Evolutionary conservation across 2,888 invertebrate genomes (phyloP), one percentile per base, ranked within the genome.

Genomic region (Ferrisia virgata): DNA sequence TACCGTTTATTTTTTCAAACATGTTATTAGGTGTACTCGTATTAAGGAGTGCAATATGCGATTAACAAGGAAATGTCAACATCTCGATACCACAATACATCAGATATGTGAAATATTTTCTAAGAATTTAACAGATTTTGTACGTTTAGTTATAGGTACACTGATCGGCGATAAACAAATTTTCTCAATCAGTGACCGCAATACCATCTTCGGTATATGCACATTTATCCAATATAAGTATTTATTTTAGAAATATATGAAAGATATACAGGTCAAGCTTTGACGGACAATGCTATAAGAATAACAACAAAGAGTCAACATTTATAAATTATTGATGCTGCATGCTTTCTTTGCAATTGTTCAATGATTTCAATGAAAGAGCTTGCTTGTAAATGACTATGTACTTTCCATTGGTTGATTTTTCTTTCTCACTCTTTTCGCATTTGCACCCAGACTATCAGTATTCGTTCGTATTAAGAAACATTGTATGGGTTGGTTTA

Each of bases 201-300:
- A 76, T 76, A 9, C 36, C 5, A 15, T 36, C 22, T 9, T 64
- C 28, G 28, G 28, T 28, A 36, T 76, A 47, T 47, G 3, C 13
- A 15, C 15, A 40, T 40, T 40, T 58, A 58, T 18, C 28, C n/a
- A 76, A 36, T 76, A n/a, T n/a, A n/a, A n/a, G n/a, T n/a, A 76
- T 76, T 76, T 76, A 76, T 76, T 76, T 76, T 76, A 76, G 72
- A 76, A 76, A 76, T 76, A 64, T 64, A 76, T 18, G 72, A 76
- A 76, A 76, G 33, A 76, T 76, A 76, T 76, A 36, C 72, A 76
- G 72, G 72, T 76, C 72, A 76, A 76, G 72, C 36, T 76, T 76
- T 76, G 36, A 76, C 22, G 72, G 72, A 76, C 72, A 76, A 76
- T 76, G 28, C 72, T 36, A 28, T 36, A 76, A 36, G 18, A 76